Base-by-base conservation (phyloP, 2,113 vertebrate species). In the Sylvicapra grimmia region DNA sequence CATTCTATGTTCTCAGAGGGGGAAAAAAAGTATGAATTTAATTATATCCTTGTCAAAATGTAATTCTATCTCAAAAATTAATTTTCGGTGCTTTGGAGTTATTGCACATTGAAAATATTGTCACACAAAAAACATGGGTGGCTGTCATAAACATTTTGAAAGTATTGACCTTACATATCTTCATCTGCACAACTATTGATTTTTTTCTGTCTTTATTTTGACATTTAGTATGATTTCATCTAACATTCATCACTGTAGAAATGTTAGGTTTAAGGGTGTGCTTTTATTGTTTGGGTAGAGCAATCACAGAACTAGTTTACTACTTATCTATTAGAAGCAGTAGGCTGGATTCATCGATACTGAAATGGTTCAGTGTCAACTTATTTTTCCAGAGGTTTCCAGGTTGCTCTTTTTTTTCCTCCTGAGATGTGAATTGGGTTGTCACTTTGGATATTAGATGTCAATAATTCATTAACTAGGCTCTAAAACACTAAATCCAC, bases 221-320 rank as follows among this genome's bases (percentile, higher is more conserved):
- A 98, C 98, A 98, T 99, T 99, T 99, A 97, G 96, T 95, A 96
- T 98, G 98, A 98, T 98, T 99, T 98, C 98, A 98, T 98, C 98
- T 98, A 98, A 98, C 98, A 98, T 98, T 98, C 98, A 97, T 98
- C 98, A 98, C 96, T 98, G 98, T 96, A 96, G 98, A 99, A 99
- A 99, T 99, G 98, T 98, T 98, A 98, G 10, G 95, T 98, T 98
- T 98, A 97, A 98, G 97, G 58, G 87, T 95, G 63, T 94, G 89
- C 92, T 98, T 97, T 98, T 97, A 97, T 98, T 98, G 97, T 98
- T 99, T 98, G 82, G 95, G 89, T 94, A 98, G 97, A 98, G 90
- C 95, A 97, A 96, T 98, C 93, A 98, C 97, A 98, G 96, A 97
- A 98, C 98, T 97, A 44, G 89, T 98, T 98, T 97, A 92, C 97